A percentile compares a stretch with the other conserved stretches of the same genome.
Evolutionary conservation across 1,140 invertebrate genomes (phyloP).

Genomic region (Dermatophagoides farinae): DNA sequence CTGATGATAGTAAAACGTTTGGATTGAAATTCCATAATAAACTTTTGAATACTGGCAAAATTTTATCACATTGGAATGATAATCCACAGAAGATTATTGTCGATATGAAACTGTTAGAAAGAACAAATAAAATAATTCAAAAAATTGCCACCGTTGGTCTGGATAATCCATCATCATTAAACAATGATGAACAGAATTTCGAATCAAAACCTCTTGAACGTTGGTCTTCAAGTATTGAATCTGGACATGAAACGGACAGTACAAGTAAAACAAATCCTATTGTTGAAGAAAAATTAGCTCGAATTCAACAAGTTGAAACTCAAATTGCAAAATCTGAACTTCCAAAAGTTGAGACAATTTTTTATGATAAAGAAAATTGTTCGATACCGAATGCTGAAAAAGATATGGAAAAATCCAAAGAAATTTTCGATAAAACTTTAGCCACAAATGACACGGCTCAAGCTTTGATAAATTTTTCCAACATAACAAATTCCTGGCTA

Average conservation of each 20-base stretch:
- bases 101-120: not conserved
- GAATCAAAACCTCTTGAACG: not conserved
- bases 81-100: not conserved
- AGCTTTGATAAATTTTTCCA: not conserved
- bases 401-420: not conserved
- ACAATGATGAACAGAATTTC: not conserved
- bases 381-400: not conserved
- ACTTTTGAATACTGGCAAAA: not conserved
- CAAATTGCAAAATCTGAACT: not conserved
- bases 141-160: not conserved
- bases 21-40: slow-evolving; percentile 3
- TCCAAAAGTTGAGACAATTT: not conserved
- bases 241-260: not conserved
- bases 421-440: not conserved
- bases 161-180: not conserved
- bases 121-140: not conserved
- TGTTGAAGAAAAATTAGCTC: too few relatives aligned
- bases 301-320: not conserved
- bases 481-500: not conserved
- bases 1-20: not conserved
- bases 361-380: not conserved
- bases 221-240: not conserved
- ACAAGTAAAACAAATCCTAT: not conserved
- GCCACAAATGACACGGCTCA: not conserved
- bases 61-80: slow-evolving; percentile 6